These are phyloP conservation scores for Ptyas mucosa DNA, from an alignment of 2,113 vertebrate genomes.

Conservation along the genomic window DNA sequence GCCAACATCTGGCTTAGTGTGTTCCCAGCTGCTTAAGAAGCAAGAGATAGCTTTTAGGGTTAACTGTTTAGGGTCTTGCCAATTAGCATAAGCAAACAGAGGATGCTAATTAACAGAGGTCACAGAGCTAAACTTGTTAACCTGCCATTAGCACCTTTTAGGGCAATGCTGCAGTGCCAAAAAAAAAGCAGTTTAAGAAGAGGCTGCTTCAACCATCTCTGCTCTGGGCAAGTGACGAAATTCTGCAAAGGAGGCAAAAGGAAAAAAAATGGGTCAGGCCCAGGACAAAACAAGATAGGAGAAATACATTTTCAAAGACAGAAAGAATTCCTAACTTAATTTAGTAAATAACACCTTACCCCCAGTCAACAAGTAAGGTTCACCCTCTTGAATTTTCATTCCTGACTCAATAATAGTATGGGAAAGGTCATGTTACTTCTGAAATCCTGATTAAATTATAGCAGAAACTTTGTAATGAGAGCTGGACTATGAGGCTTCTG, in stretches of 20 bases:
- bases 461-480: neutral
- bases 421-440: neutral
- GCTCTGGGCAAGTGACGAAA: no score
- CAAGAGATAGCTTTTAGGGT: neutral
- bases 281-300: neutral
- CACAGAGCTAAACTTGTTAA: neutral
- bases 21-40: neutral
- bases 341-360: neutral
- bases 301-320: neutral
- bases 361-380: neutral
- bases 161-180: neutral
- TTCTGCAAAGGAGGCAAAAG: neutral
- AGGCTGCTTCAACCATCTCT: neutral
- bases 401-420: neutral
- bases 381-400: neutral
- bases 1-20: no score
- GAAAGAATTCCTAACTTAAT: neutral
- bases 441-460: neutral
- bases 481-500: neutral
- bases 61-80: neutral
- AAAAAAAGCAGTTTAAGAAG: neutral
- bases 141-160: neutral
- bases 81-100: neutral
- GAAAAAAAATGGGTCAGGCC: neutral
- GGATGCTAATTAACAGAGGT: neutral